Percentiles rank a stretch among this genome's conserved stretches.
Evolutionary conservation across 2,888 invertebrate genomes (phyloP).

Genomic region (Diarsia brunnea): DNA sequence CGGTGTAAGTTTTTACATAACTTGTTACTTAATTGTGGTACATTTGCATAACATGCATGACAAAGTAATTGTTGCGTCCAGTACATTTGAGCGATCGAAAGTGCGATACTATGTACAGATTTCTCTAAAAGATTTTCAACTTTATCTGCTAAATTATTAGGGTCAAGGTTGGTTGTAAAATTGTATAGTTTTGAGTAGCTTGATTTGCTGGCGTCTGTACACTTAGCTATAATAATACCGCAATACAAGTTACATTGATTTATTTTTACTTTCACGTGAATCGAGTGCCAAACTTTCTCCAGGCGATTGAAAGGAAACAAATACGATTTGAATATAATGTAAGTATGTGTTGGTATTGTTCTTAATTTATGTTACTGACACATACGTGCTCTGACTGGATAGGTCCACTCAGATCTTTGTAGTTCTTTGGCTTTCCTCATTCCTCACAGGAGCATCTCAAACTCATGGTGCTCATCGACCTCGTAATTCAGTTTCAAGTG

Average conservation of each 20-base stretch:
- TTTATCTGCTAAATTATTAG: no score
- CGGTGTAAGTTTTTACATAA: constrained; percentile 15
- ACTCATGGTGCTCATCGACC: neutral
- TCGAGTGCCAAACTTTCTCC: constrained; percentile 1
- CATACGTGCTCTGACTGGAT: constrained; percentile 3
- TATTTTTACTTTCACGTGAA: neutral
- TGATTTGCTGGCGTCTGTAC: no score
- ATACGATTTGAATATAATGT: constrained; percentile 1
- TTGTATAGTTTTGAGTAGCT: no score
- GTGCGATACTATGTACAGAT: neutral
- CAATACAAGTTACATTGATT: neutral
- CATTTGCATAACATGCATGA: constrained; percentile 21
- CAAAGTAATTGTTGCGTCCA: neutral
- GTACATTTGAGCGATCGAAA: constrained; percentile 23
- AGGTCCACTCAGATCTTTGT: neutral
- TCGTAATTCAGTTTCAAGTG: neutral
- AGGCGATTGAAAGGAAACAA: neutral
- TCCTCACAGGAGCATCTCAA: neutral
- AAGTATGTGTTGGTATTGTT: constrained; percentile 4
- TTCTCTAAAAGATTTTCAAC: no score
- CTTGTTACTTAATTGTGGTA: neutral
- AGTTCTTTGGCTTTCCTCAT: neutral
- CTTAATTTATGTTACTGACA: neutral
- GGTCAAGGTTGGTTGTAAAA: no score
- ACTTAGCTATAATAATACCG: neutral